These are phyloP conservation scores for Ellobium chinense DNA, from an alignment of 2,888 invertebrate species.

Conservation along the genomic window DNA sequence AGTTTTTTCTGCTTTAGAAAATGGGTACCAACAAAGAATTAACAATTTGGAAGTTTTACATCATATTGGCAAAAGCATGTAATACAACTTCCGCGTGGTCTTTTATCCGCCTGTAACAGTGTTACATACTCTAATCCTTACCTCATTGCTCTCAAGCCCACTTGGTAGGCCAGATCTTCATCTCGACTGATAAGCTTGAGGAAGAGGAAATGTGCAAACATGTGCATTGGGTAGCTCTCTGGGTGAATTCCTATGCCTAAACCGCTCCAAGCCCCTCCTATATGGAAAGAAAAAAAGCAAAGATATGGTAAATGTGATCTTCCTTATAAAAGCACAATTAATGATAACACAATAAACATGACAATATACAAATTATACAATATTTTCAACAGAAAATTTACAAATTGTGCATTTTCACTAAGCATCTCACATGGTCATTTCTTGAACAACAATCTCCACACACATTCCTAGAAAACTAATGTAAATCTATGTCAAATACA, in stretches of 20 bases:
- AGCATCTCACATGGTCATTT: too few relatives aligned
- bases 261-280: constrained; percentile 87
- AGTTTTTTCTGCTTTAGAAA: too few relatives aligned
- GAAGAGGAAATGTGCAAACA: constrained; percentile 90
- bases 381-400: too few relatives aligned
- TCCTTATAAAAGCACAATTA: background rate
- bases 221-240: constrained; percentile 91
- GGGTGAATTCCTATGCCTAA: constrained; percentile 88
- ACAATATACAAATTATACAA: too few relatives aligned
- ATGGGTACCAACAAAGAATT: background rate
- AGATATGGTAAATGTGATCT: too few relatives aligned
- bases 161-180: constrained; percentile 88
- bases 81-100: too few relatives aligned
- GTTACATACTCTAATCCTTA: constrained; percentile 55
- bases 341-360: background rate
- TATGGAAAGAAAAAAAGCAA: background rate
- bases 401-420: too few relatives aligned
- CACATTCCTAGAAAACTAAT: too few relatives aligned
- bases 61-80: too few relatives aligned
- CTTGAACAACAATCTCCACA: too few relatives aligned
- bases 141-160: constrained; percentile 89
- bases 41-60: too few relatives aligned
- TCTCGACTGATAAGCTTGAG: constrained; percentile 87
- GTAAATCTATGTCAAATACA: too few relatives aligned
- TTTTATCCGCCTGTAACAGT: background rate